These are phyloP conservation scores for Sigmodon hispidus DNA, from an alignment of 2,113 vertebrate species.

Conservation along the genomic window DNA sequence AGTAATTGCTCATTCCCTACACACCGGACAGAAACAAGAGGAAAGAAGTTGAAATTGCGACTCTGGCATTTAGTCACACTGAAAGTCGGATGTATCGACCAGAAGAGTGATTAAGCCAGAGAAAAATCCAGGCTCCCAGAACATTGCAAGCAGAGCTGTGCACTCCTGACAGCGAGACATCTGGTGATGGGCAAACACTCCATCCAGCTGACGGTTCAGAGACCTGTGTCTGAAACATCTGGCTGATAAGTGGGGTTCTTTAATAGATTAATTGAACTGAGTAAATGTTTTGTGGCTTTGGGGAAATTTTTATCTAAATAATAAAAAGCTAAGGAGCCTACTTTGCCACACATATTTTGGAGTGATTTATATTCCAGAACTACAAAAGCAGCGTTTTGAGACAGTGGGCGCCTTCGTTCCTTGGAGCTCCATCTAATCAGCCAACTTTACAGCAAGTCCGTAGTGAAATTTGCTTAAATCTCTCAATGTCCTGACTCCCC, in stretches of 20 bases:
- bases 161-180: slow-evolving; percentile 59
- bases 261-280: slow-evolving; percentile 58
- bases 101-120: slow-evolving; percentile 55
- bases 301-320: slow-evolving; percentile 62
- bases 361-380: slow-evolving; percentile 58
- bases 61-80: slow-evolving; percentile 25
- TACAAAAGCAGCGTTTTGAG: slow-evolving; percentile 56
- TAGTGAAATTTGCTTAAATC: slow-evolving; percentile 49
- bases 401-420: background rate
- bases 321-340: slow-evolving; percentile 53
- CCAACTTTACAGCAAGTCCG: background rate
- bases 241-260: slow-evolving; percentile 41
- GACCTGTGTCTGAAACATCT: slow-evolving; percentile 54
- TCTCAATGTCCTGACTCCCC: slow-evolving; percentile 14
- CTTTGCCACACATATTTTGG: slow-evolving; percentile 41
- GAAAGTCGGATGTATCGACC: slow-evolving; percentile 67
- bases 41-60: slow-evolving; percentile 52
- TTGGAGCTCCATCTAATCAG: slow-evolving; percentile 38
- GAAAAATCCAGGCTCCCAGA: slow-evolving; percentile 50
- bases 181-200: slow-evolving; percentile 41
- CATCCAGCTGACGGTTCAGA: slow-evolving; percentile 39
- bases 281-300: slow-evolving; percentile 58
- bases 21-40: slow-evolving; percentile 51
- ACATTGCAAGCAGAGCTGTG: slow-evolving; percentile 10
- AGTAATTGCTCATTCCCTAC: slow-evolving; percentile 34